phyloP scores from a whole-genome alignment of 2,797 vertebrate genomes.

The Serranus cabrilla region DNA sequence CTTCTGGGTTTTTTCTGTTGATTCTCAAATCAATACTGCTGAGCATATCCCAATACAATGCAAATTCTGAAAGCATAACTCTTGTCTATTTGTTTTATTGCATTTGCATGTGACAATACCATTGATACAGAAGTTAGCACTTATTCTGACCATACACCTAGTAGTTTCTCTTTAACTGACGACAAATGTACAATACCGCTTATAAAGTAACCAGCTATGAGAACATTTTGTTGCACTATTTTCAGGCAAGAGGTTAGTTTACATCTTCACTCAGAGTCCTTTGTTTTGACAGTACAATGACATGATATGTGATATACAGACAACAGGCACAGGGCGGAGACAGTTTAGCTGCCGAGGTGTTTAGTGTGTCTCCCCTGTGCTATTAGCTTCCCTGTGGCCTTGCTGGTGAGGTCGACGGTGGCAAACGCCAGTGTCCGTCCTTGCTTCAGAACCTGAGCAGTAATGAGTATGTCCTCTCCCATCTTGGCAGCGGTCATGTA shows the following conservation, averaged over 20 bases:
- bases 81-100: conserved; percentile 78
- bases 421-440: conserved; percentile 92
- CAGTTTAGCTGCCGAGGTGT: conserved; percentile 87
- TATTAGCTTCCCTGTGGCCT: conserved; percentile 91
- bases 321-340: background rate
- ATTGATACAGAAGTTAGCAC: conserved; percentile 3
- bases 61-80: conserved; percentile 78
- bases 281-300: conserved; percentile 2
- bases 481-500: conserved; percentile 94
- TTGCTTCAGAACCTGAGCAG: conserved; percentile 94
- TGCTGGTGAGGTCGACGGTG: conserved; percentile 93
- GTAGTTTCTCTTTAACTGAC: background rate
- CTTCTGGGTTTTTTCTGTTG: conserved; percentile 74
- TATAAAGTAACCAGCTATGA: background rate
- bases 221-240: too few relatives aligned
- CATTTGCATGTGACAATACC: conserved; percentile 37
- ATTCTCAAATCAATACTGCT: conserved; percentile 83
- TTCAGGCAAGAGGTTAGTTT: background rate
- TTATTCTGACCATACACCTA: background rate
- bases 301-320: conserved; percentile 11
- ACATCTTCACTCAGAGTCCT: background rate
- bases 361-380: conserved; percentile 98
- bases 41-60: conserved; percentile 85
- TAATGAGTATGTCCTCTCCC: conserved; percentile 94
- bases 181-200: background rate